phyloP scores from a whole-genome alignment of 2,797 vertebrate species.

The Poecile montanus region DNA sequence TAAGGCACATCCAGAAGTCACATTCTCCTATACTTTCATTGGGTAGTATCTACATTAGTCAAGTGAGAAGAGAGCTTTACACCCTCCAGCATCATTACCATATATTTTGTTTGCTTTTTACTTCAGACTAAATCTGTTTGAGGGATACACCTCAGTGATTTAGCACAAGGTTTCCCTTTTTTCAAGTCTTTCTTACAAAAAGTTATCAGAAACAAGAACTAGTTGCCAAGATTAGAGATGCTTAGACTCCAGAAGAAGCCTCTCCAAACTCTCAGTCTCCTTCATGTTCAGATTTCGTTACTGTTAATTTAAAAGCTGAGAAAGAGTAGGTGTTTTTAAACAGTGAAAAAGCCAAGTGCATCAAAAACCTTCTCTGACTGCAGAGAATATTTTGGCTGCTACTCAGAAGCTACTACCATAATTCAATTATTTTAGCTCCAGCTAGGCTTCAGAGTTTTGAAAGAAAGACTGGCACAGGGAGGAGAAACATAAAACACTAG shows the following conservation, averaged over 20 bases:
- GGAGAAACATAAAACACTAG: neutral
- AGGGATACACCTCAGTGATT: neutral
- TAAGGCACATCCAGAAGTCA: neutral
- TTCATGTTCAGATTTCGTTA: neutral
- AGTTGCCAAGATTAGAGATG: neutral
- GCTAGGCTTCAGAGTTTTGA: neutral
- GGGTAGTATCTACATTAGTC: neutral
- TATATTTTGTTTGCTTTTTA: neutral
- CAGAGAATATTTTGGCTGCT: conserved; percentile 26
- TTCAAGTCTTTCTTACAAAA: neutral
- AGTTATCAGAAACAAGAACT: neutral
- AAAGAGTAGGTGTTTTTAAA: conserved; percentile 1
- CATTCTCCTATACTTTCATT: neutral
- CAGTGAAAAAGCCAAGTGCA: neutral
- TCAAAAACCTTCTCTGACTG: neutral
- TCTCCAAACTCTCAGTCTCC: neutral
- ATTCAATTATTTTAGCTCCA: neutral
- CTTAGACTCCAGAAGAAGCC: neutral
- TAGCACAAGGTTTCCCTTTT: neutral
- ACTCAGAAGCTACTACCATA: neutral
- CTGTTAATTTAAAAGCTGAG: conserved; percentile 25
- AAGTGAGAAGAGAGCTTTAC: neutral
- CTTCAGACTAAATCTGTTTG: neutral
- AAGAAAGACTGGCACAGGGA: neutral
- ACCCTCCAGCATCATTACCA: neutral